phyloP scores from a whole-genome alignment of 2,797 vertebrate species.

The Gila robusta region DNA sequence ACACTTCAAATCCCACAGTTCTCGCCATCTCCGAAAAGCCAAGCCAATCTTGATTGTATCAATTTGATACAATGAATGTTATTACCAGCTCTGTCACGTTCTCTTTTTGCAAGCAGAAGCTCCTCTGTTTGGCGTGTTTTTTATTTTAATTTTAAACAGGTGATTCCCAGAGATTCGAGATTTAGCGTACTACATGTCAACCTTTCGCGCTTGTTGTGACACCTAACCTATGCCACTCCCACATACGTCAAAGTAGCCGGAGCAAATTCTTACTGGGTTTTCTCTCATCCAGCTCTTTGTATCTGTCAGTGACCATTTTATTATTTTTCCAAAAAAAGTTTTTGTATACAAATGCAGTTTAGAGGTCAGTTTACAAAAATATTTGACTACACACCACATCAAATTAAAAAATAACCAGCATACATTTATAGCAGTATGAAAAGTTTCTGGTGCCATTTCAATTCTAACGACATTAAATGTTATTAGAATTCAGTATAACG shows the following conservation, averaged over 20 bases:
- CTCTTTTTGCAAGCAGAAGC: too few species aligned
- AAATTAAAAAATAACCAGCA: background rate
- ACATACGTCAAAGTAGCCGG: too few species aligned
- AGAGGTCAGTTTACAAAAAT: background rate
- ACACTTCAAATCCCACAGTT: background rate
- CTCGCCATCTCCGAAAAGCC: background rate
- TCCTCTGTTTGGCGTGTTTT: too few species aligned
- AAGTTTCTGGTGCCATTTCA: conserved; percentile 39
- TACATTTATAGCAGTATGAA: conserved; percentile 4
- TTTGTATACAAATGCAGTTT: background rate
- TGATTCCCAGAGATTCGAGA: too few species aligned
- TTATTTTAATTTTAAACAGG: too few species aligned
- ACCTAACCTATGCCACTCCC: too few species aligned
- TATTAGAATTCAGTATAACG: conserved; percentile 53
- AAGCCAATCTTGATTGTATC: background rate
- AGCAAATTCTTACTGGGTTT: background rate
- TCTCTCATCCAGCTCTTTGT: background rate
- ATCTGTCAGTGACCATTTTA: background rate
- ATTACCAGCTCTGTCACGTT: too few species aligned
- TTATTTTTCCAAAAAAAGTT: background rate
- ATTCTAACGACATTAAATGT: conserved; percentile 52
- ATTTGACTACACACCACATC: background rate
- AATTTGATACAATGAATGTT: too few species aligned
- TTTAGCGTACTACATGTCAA: too few species aligned
- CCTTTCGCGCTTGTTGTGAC: too few species aligned